Evolutionary conservation across 2,113 vertebrate species (phyloP).

Genomic region (Amphilophus citrinellus): DNA sequence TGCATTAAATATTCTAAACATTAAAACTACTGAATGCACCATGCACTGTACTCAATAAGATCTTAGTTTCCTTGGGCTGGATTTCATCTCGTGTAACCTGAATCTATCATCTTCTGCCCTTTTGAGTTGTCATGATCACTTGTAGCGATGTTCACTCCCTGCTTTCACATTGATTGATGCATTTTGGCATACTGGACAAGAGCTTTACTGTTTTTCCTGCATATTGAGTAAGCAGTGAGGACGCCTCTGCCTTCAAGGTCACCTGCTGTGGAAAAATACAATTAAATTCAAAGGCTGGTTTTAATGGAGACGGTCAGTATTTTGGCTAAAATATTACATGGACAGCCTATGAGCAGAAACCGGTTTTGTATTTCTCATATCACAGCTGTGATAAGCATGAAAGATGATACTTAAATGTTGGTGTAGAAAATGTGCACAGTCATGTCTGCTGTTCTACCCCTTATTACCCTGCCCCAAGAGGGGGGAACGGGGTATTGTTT

Average conservation of each 20-base stretch:
- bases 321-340: not conserved
- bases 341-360: not conserved
- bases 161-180: not conserved
- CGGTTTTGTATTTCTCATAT: not conserved
- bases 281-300: not conserved
- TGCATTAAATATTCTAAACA: not conserved
- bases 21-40: not conserved
- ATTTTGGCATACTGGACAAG: not conserved
- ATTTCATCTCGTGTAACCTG: not conserved
- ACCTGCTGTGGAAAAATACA: not conserved
- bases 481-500: no score
- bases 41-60: not conserved
- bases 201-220: not conserved
- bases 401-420: not conserved
- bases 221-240: not conserved
- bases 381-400: not conserved
- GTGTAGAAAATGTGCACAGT: not conserved
- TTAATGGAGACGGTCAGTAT: not conserved
- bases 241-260: not conserved
- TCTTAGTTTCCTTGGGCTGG: not conserved
- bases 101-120: not conserved
- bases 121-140: slow-evolving; percentile 6
- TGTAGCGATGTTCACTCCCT: not conserved
- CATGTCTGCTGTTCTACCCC: not conserved
- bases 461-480: no score